Evolutionary conservation across 1,140 invertebrate species (phyloP).

Genomic region (Prorops nasuta): DNA sequence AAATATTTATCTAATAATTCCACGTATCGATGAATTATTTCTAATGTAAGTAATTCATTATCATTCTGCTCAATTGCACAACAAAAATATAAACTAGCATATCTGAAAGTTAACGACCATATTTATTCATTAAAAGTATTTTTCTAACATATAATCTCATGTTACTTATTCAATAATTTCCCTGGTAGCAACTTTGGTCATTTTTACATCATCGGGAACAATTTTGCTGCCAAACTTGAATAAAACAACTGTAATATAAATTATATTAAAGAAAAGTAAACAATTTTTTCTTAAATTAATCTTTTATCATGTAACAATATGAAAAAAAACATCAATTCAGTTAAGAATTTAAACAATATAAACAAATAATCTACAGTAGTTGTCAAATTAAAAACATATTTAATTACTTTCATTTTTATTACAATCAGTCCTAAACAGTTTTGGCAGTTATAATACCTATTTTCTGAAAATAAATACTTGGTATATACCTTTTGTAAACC

Average conservation of each 20-base stretch:
- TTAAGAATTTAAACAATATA: no score
- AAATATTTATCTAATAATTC: conserved; percentile 99
- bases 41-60: conserved; percentile 94
- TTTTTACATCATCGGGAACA: no score
- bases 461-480: neutral
- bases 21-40: conserved; percentile 98
- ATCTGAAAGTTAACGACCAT: conserved; percentile 64
- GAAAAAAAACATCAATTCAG: neutral
- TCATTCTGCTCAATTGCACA: conserved; percentile 98
- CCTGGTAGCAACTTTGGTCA: no score
- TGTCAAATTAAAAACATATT: no score
- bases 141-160: no score
- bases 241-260: no score
- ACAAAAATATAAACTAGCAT: conserved; percentile 99
- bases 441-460: no score
- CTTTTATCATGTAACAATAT: neutral
- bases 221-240: no score
- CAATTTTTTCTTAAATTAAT: neutral
- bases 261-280: neutral
- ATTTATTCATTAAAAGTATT: no score
- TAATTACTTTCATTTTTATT: conserved; percentile 3
- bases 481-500: conserved; percentile 92
- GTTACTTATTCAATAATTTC: no score
- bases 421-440: no score
- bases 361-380: no score